Evolutionary conservation across 1,140 invertebrate species (phyloP).

Genomic region (Gerris buenoi): DNA sequence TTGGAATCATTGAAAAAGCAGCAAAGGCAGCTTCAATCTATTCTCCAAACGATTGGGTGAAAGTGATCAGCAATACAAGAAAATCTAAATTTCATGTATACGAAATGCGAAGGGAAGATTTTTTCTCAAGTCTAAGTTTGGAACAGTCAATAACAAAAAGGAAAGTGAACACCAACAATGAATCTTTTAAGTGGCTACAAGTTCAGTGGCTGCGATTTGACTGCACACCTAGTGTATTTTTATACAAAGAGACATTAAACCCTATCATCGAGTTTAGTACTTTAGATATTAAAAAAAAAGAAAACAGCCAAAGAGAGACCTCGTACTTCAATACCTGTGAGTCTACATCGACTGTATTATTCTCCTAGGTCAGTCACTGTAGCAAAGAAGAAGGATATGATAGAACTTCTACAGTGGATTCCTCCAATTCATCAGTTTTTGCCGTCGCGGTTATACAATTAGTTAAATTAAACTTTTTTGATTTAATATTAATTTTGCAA

Average conservation of each 20-base stretch:
- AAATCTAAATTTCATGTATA: slow-evolving; percentile 11
- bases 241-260: slow-evolving; percentile 15
- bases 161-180: slow-evolving; percentile 6
- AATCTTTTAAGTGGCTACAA: slow-evolving; percentile 12
- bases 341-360: slow-evolving; percentile 20
- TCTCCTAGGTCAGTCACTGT: slow-evolving; percentile 20
- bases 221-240: slow-evolving; percentile 9
- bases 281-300: slow-evolving; percentile 20
- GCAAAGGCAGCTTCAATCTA: slow-evolving; percentile 8
- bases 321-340: slow-evolving; percentile 16
- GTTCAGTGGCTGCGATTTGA: slow-evolving; percentile 16
- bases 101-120: slow-evolving; percentile 9
- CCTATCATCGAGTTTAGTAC: slow-evolving; percentile 17
- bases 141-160: slow-evolving; percentile 12
- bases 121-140: slow-evolving; percentile 13
- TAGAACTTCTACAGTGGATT: background rate
- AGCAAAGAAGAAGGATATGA: slow-evolving; percentile 10
- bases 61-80: slow-evolving; percentile 8
- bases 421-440: slow-evolving; percentile 6
- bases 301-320: slow-evolving; percentile 18
- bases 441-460: too few species aligned
- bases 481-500: too few species aligned
- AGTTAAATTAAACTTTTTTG: too few species aligned
- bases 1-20: slow-evolving; percentile 16
- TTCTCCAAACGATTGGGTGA: slow-evolving; percentile 8